These are phyloP conservation scores for Oncorhynchus clarkii DNA, from an alignment of 2,113 vertebrate species.

Conservation along the genomic window DNA sequence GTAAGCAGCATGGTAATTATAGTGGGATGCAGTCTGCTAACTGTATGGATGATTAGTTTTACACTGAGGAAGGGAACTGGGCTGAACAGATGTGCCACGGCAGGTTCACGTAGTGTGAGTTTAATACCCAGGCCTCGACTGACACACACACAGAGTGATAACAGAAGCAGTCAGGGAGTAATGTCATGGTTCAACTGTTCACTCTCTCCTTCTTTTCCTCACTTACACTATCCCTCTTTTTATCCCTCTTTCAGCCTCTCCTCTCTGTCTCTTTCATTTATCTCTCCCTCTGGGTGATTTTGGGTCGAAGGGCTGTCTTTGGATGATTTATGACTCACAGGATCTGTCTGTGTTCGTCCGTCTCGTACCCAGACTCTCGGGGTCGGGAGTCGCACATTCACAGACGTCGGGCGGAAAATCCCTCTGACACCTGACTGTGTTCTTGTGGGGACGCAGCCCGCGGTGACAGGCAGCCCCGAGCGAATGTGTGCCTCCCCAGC, in stretches of 20 bases:
- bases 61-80: slow-evolving; percentile 39
- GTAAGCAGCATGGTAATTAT: slow-evolving; percentile 62
- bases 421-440: slow-evolving; percentile 10
- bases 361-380: slow-evolving; percentile 20
- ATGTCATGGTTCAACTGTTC: neutral
- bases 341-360: slow-evolving; percentile 22
- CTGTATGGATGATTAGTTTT: slow-evolving; percentile 47
- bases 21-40: slow-evolving; percentile 49
- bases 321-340: slow-evolving; percentile 43
- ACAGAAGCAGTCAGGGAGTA: neutral
- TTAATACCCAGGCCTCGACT: slow-evolving; percentile 14
- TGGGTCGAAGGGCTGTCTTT: neutral
- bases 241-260: slow-evolving; percentile 23
- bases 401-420: slow-evolving; percentile 39
- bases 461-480: neutral
- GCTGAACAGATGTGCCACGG: slow-evolving; percentile 48
- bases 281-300: slow-evolving; percentile 4
- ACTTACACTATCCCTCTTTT: slow-evolving; percentile 19
- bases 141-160: slow-evolving; percentile 1
- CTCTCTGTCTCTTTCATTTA: slow-evolving; percentile 16
- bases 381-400: slow-evolving; percentile 39
- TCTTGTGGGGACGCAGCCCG: neutral
- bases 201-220: neutral
- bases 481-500: slow-evolving; percentile 2
- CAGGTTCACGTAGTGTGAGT: slow-evolving; percentile 44